Percentiles rank a stretch among this genome's conserved stretches.
Evolutionary conservation across 1,140 invertebrate species (phyloP).

Genomic region (Drosophila kepulauana): DNA sequence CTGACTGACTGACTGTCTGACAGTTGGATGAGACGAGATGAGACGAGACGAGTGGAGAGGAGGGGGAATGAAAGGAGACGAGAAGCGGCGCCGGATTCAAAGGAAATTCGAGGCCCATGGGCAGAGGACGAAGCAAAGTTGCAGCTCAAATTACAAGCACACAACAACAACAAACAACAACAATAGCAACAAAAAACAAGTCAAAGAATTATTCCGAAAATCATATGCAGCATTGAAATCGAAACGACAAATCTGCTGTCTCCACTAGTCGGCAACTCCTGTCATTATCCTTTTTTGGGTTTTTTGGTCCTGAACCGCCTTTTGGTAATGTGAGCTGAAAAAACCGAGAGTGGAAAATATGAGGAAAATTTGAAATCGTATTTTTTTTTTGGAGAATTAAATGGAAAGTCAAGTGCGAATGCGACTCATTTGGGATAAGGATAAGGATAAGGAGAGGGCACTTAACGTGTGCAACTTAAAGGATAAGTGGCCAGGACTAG

Average conservation of each 20-base stretch:
- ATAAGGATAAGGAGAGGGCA: slow-evolving; percentile 21
- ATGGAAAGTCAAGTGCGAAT: slow-evolving; percentile 36
- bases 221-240: slow-evolving; percentile 43
- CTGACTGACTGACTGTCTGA: neutral
- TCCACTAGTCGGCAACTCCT: slow-evolving; percentile 17
- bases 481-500: slow-evolving; percentile 45
- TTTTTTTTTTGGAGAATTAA: slow-evolving; percentile 3
- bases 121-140: slow-evolving; percentile 56
- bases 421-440: slow-evolving; percentile 25
- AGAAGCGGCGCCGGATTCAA: slow-evolving; percentile 56
- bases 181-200: too few species aligned
- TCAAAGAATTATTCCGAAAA: slow-evolving; percentile 4
- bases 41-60: neutral
- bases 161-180: slow-evolving; percentile 6
- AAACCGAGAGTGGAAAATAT: neutral
- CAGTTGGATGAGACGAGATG: neutral
- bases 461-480: slow-evolving; percentile 45
- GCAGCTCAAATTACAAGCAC: slow-evolving; percentile 62
- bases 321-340: slow-evolving; percentile 33
- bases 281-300: slow-evolving; percentile 67
- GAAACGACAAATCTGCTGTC: slow-evolving; percentile 22
- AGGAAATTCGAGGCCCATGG: slow-evolving; percentile 45
- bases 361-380: neutral
- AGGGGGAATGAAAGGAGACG: neutral
- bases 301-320: slow-evolving; percentile 28